Percentiles rank a stretch among this genome's conserved stretches.
Conservation (phyloP, 2,797 vertebrate species). For the Kryptopterus vitreolus region DNA sequence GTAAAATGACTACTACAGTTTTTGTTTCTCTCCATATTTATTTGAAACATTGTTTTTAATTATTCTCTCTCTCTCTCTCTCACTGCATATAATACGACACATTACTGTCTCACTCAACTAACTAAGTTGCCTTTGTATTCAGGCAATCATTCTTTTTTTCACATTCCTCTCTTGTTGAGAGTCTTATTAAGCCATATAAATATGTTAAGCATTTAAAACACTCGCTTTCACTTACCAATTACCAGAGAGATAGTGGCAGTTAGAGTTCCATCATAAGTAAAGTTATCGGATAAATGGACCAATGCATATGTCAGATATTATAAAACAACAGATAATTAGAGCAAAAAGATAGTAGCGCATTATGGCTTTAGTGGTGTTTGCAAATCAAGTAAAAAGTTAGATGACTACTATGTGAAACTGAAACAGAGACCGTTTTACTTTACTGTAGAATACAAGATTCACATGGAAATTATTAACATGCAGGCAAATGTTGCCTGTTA, state of each 20-base stretch:
- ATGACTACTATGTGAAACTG: not conserved
- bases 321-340: not conserved
- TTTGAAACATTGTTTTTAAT: not conserved
- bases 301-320: not conserved
- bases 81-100: not conserved
- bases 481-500: slow-evolving; percentile 5
- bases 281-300: not conserved
- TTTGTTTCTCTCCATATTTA: slow-evolving; percentile 5
- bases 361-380: not conserved
- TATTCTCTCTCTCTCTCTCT: not conserved
- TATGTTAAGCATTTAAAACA: not conserved
- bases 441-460: not conserved
- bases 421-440: not conserved
- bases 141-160: not conserved
- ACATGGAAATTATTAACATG: not conserved
- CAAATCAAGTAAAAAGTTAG: not conserved
- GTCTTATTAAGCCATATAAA: not conserved
- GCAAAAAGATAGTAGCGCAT: not conserved
- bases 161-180: not conserved
- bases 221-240: not conserved
- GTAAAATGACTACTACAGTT: not conserved
- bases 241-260: not conserved
- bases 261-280: not conserved
- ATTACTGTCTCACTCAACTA: not conserved
- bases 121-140: not conserved